Evolutionary conservation across 1,140 invertebrate genomes (phyloP).

Genomic region (Neodiprion lecontei): DNA sequence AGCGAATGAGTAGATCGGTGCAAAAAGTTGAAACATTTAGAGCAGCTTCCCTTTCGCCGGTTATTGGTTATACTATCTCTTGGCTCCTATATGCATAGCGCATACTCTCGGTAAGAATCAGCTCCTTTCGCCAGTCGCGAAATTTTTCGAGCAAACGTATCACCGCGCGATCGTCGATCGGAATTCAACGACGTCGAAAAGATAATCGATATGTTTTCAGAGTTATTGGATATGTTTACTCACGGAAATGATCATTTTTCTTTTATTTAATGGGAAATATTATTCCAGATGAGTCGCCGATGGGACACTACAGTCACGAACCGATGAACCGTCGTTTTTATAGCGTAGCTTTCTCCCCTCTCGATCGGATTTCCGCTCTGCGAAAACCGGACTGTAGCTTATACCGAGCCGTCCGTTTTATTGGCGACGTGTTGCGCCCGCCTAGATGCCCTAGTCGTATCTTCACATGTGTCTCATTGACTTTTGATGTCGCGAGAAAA

Average conservation of each 20-base stretch:
- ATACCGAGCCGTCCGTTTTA: background rate
- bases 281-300: conserved; percentile 27
- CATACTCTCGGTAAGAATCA: too few species aligned
- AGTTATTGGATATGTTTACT: conserved; percentile 24
- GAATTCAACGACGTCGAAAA: too few species aligned
- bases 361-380: background rate
- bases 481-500: too few species aligned
- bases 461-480: too few species aligned
- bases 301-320: conserved; percentile 42
- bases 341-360: conserved; percentile 53
- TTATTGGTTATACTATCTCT: background rate
- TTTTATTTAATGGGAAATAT: conserved; percentile 25
- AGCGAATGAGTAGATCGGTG: background rate
- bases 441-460: too few species aligned
- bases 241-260: conserved; percentile 30
- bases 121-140: background rate
- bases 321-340: conserved; percentile 50
- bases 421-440: background rate
- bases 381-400: background rate
- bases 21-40: background rate
- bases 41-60: background rate
- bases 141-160: background rate
- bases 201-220: too few species aligned
- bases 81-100: background rate
- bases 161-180: too few species aligned